Evolutionary conservation across 2,888 invertebrate genomes (phyloP), one percentile per base, ranked within the genome.

Genomic region (Drosophila falleni): DNA sequence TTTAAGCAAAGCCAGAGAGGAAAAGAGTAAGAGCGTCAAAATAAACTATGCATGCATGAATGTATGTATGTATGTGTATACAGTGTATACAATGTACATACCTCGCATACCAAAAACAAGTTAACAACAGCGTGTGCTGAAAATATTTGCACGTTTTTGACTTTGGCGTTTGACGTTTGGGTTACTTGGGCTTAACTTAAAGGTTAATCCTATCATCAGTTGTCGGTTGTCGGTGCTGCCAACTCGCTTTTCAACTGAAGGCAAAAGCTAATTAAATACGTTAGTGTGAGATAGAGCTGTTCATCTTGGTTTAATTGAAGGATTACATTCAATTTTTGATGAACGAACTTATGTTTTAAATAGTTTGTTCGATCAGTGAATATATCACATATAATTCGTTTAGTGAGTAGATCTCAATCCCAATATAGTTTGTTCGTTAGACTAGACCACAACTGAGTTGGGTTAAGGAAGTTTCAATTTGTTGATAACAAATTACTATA

Each of bases 71-170:
- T 23, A 23, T 23, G 23, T 23, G 23, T 83, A 80, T 41, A 41
- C 46, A 31, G 26, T 10, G 55, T 62, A 31, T 31, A 37, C 37
- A n/a, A 35, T 35, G 35, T n/a, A 63, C 86, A 83, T 83, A 80
- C 66, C 69, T 67, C 23, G 61, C 78, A 86, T 86, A 72, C 83
- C 83, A 74, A 74, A 74, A 80, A 62, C 56, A 72, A 77, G 66
- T 77, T 69, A 63, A 62, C 61, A 56, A 44, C 59, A 65, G 49
- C 67, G 71, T 75, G 71, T 71, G 85, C 77, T 80, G 63, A 78
- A 82, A 77, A 84, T 84, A 87, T 84, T 84, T 81, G 87, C 84
- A 87, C 87, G 84, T 87, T 87, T 86, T 72, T 65, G 66, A 71
- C 72, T 73, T 69, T 69, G 78, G 47, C 55, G 67, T 47, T 74